Percentiles rank a stretch among this genome's conserved stretches.
Evolutionary conservation across 2,888 invertebrate species (phyloP).

Genomic region (Lithophane ornitopus): DNA sequence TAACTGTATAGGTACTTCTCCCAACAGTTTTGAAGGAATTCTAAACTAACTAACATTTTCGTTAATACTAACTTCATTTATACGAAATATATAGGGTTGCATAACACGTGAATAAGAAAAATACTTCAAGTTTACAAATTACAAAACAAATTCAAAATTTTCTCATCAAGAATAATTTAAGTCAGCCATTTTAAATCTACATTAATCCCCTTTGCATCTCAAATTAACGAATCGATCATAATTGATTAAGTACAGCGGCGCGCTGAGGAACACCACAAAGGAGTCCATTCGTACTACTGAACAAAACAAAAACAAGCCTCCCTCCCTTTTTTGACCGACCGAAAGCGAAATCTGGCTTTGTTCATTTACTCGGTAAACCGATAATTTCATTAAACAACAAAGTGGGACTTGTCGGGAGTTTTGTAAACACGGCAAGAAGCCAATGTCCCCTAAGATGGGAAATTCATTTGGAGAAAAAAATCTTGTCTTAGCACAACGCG

Average conservation of each 20-base stretch:
- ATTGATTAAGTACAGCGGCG: conserved; percentile 88
- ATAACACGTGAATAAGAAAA: background rate
- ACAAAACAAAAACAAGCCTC: conserved; percentile 85
- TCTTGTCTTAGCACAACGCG: conserved; percentile 80
- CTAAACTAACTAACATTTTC: background rate
- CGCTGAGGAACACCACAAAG: conserved; percentile 85
- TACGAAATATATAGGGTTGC: background rate
- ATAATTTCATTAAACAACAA: conserved; percentile 91
- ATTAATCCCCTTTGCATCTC: conserved; percentile 82
- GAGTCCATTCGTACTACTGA: conserved; percentile 83
- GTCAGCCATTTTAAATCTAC: conserved; percentile 56
- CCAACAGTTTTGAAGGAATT: conserved; percentile 11
- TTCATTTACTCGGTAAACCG: conserved; percentile 91
- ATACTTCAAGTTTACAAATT: background rate
- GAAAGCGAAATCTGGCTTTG: conserved; percentile 90
- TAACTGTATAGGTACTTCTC: background rate
- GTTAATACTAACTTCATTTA: conserved; percentile 3
- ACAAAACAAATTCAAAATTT: conserved; percentile 33
- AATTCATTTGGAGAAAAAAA: conserved; percentile 88
- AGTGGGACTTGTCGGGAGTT: conserved; percentile 86
- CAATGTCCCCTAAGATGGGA: conserved; percentile 89
- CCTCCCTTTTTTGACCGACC: conserved; percentile 86
- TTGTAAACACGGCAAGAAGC: conserved; percentile 90
- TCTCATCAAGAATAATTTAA: conserved; percentile 66
- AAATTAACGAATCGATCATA: conserved; percentile 90